Base-by-base conservation (phyloP, 2,113 vertebrate genomes). In the Alectura lathami region DNA sequence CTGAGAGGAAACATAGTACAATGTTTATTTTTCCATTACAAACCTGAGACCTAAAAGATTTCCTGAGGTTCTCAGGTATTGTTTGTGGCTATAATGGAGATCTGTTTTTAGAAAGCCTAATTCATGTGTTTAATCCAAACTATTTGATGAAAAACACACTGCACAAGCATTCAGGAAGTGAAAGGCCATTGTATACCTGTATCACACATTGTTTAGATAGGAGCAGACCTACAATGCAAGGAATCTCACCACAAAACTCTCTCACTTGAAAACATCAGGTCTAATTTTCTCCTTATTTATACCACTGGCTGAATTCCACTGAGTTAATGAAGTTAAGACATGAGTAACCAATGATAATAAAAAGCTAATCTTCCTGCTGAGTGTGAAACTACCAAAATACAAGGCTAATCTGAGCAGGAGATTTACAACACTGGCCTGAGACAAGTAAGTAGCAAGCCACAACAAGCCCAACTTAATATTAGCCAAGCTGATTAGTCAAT, bases 1-100 rank as follows among this genome's bases (percentile, higher is more conserved):
- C 96, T 96, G 80, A 96, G 93, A 97, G 96, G 95, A 98, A 98
- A 94, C 91, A 92, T 95, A 94, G 86, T 67, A 64, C 60, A 93
- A 43, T 97, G 96, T 97, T 97, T 97, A 90, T 97, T 96, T 97
- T 98, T 97, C 91, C 94, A 90, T 96, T 92, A 90, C 76, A 97
- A 96, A 94, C 74, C 66, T 91, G 88, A 92, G 89, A 85, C 84
- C 94, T 48, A 88, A 95, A 97, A 97, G 57, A 75, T 96, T 97
- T 97, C 94, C 86, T 94, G 97, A 83, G 68, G 86, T 97, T 87
- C 72, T 94, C 72, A 94, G 91, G 84, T 92, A 97, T 95, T 97
- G 95, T 93, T 89, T 95, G 63, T 73, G 57, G 84, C 97, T 88
- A 95, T 96, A 96, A 97, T 92, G 83, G 81, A 93, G 81, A 96